Evolutionary conservation across 2,888 invertebrate genomes (phyloP).

Genomic region (Parapristionchus giblindavisi): DNA sequence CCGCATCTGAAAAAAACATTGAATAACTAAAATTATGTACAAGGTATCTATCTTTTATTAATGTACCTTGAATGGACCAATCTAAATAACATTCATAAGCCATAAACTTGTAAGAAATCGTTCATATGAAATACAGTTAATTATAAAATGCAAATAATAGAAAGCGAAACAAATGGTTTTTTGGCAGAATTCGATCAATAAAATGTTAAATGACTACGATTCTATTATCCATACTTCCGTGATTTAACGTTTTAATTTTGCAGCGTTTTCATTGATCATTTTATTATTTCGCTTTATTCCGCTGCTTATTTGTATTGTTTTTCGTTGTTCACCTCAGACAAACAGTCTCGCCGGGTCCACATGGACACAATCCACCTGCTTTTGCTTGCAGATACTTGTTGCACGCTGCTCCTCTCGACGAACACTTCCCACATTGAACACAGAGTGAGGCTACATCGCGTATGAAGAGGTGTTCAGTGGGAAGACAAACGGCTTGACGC

Average conservation of each 20-base stretch:
- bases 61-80: too few relatives aligned
- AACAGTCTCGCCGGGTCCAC: constrained; percentile 57
- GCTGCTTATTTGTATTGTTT: background rate
- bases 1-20: constrained; percentile 89
- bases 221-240: background rate
- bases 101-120: background rate
- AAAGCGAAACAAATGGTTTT: background rate
- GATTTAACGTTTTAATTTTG: background rate
- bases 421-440: constrained; percentile 79
- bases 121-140: too few relatives aligned
- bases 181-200: background rate
- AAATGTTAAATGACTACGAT: background rate
- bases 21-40: background rate
- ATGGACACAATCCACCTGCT: constrained; percentile 44
- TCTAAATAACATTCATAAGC: too few relatives aligned
- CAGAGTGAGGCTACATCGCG: constrained; percentile 88
- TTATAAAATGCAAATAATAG: background rate
- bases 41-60: background rate
- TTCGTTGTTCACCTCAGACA: constrained; percentile 41
- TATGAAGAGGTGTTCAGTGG: constrained; percentile 73
- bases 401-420: constrained; percentile 37
- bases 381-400: background rate
- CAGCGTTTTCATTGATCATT: background rate
- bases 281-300: background rate
- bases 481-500: constrained; percentile 73